Percentiles rank a stretch among this genome's conserved stretches.
Evolutionary conservation across 1,140 invertebrate species (phyloP).

Genomic region (Agrilus planipennis): DNA sequence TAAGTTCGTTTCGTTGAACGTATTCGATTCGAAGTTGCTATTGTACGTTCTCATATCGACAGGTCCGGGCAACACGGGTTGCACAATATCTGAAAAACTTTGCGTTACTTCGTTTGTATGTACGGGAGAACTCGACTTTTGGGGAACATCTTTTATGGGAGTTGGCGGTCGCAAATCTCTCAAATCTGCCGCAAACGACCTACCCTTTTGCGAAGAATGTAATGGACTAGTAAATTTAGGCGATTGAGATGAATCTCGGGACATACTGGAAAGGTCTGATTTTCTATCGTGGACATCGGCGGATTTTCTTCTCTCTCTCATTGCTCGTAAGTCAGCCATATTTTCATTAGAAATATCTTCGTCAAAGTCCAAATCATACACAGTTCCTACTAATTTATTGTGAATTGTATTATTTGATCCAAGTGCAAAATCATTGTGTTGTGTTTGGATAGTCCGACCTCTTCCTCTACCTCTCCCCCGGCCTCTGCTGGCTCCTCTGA

Average conservation of each 20-base stretch:
- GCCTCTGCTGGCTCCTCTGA: conserved; percentile 49
- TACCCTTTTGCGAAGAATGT: conserved; percentile 19
- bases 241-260: conserved; percentile 44
- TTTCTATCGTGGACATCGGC: conserved; percentile 57
- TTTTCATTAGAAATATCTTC: conserved; percentile 66
- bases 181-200: conserved; percentile 31
- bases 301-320: conserved; percentile 68
- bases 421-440: conserved; percentile 31
- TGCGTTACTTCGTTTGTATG: conserved; percentile 17
- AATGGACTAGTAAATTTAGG: conserved; percentile 41
- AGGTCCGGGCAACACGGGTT: conserved; percentile 65
- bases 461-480: conserved; percentile 48
- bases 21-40: conserved; percentile 38
- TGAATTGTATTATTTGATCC: conserved; percentile 46
- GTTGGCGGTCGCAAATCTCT: conserved; percentile 31
- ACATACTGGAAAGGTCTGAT: conserved; percentile 37
- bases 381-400: conserved; percentile 71
- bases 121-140: conserved; percentile 20
- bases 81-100: conserved; percentile 45
- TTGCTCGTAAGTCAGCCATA: conserved; percentile 65
- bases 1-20: conserved; percentile 45
- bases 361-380: conserved; percentile 77
- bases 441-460: conserved; percentile 22
- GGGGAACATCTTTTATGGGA: conserved; percentile 23
- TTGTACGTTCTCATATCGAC: conserved; percentile 81